These are phyloP conservation scores for Gallinago stenura DNA, from an alignment of 2,797 vertebrate species.

Conservation along the genomic window DNA sequence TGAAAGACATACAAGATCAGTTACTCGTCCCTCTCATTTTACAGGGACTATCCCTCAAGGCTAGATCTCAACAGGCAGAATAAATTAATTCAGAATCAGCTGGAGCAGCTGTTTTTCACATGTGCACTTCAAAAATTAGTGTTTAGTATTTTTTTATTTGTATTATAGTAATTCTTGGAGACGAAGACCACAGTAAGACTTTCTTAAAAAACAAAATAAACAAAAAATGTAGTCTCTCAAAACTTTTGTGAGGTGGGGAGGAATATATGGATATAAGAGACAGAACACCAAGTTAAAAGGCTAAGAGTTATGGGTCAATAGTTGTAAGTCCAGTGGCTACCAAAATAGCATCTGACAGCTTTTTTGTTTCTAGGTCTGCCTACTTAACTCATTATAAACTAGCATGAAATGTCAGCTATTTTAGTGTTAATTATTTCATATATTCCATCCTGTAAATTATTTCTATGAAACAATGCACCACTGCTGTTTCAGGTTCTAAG, in stretches of 20 bases:
- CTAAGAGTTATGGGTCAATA: neutral
- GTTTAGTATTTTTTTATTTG: neutral
- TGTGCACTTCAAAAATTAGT: neutral
- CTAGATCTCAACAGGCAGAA: neutral
- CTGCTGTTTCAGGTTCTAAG: neutral
- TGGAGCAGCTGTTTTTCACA: neutral
- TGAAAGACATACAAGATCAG: neutral
- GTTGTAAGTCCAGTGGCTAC: neutral
- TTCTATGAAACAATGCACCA: neutral
- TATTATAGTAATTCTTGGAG: neutral
- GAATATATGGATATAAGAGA: neutral
- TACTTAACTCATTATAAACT: neutral
- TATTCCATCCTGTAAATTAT: neutral
- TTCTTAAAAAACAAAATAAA: neutral
- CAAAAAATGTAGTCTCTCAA: neutral
- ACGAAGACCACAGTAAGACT: neutral
- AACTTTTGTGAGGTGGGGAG: neutral
- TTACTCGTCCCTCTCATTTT: neutral
- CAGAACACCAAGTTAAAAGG: neutral
- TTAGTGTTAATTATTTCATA: constrained; percentile 27
- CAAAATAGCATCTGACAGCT: neutral
- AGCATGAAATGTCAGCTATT: neutral
- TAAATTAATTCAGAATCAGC: neutral
- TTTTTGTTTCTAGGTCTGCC: neutral
- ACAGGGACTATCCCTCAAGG: neutral